A percentile compares a stretch with the other conserved stretches of the same genome.
phyloP scores from a whole-genome alignment of 1,140 invertebrate species.

The Saccostrea echinata region DNA sequence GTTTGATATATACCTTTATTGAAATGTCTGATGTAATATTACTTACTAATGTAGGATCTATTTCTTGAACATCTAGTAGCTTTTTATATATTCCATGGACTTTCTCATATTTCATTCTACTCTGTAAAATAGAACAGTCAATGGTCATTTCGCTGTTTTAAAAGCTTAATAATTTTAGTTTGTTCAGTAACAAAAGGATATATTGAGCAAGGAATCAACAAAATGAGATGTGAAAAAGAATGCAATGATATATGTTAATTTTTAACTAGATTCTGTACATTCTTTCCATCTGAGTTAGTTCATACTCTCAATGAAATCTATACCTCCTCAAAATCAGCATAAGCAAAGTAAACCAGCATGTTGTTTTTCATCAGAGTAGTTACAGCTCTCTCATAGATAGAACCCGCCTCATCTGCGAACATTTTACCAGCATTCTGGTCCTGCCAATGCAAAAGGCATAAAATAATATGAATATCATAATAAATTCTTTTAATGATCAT shows the following conservation, averaged over 20 bases:
- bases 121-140: slow-evolving; percentile 76
- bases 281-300: too few relatives aligned
- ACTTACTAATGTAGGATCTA: slow-evolving; percentile 95
- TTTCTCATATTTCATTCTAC: slow-evolving; percentile 97
- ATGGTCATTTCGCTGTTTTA: background rate
- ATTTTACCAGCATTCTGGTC: slow-evolving; percentile 94
- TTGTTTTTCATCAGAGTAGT: slow-evolving; percentile 90
- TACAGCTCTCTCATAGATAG: slow-evolving; percentile 95
- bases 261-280: too few relatives aligned
- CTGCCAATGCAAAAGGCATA: slow-evolving; percentile 78
- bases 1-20: too few relatives aligned
- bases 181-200: too few relatives aligned
- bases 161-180: too few relatives aligned
- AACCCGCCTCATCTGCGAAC: slow-evolving; percentile 95
- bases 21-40: background rate
- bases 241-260: too few relatives aligned
- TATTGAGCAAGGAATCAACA: too few relatives aligned
- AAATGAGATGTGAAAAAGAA: too few relatives aligned
- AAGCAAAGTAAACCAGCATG: slow-evolving; percentile 97
- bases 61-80: slow-evolving; percentile 91
- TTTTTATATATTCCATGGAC: slow-evolving; percentile 98
- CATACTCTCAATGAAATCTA: slow-evolving; percentile 19
- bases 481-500: too few relatives aligned
- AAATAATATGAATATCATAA: too few relatives aligned
- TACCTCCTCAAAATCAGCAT: slow-evolving; percentile 98